Conservation (phyloP, 2,113 vertebrate genomes). For the Epinephelus moara region DNA sequence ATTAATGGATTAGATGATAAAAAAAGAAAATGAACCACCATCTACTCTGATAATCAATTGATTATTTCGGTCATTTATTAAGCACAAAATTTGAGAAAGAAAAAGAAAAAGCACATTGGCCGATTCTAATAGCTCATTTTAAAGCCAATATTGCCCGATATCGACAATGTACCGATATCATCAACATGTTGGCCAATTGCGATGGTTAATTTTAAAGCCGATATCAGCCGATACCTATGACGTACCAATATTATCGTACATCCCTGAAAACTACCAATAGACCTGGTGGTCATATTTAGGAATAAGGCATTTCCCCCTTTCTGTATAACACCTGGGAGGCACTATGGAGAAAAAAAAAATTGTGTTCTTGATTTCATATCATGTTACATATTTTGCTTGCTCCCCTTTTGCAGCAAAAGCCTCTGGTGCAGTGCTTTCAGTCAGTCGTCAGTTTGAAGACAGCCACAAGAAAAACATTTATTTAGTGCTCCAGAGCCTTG, state of each 20-base stretch:
- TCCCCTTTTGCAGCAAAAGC: background rate
- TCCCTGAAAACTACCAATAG: no score
- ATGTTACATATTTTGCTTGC: background rate
- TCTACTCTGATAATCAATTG: background rate
- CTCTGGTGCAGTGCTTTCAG: background rate
- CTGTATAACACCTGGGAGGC: no score
- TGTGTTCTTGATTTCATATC: background rate
- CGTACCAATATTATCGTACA: no score
- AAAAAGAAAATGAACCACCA: background rate
- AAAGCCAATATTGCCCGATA: no score
- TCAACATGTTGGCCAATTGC: no score
- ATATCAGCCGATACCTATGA: no score
- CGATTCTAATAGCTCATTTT: no score
- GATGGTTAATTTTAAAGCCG: no score
- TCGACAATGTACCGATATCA: no score
- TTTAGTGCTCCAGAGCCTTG: background rate
- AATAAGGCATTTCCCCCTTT: background rate
- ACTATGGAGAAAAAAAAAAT: background rate
- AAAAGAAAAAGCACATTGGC: no score
- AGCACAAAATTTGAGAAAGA: no score
- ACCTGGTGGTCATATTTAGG: background rate
- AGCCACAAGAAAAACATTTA: background rate
- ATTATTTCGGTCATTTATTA: no score
- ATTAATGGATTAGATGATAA: background rate
- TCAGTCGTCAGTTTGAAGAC: background rate